Conservation (phyloP, 2,113 vertebrate genomes). For the Amazona vittata region DNA sequence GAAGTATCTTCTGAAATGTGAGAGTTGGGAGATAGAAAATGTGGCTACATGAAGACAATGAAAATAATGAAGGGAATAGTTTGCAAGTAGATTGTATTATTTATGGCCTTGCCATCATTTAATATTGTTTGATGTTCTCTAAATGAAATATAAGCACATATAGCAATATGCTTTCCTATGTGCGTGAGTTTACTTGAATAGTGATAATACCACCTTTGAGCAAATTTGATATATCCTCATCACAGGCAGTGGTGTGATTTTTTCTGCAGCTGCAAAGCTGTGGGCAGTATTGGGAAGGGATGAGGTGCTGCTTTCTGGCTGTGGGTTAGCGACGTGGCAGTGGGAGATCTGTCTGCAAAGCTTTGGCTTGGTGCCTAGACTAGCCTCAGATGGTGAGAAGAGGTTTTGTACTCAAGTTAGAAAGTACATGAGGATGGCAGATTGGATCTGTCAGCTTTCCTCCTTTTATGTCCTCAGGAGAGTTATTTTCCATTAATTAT, state of each 20-base stretch:
- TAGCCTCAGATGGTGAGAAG: conserved; percentile 63
- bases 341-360: conserved; percentile 53
- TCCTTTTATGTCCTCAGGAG: not conserved
- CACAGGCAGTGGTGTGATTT: not conserved
- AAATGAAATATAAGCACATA: not conserved
- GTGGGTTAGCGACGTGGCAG: conserved; percentile 66
- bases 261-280: not conserved
- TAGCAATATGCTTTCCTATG: accelerated
- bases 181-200: not conserved
- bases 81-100: not conserved
- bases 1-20: not conserved
- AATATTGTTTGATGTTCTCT: not conserved
- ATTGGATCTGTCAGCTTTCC: conserved; percentile 10
- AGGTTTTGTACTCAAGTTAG: conserved; percentile 31
- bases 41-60: not conserved
- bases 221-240: not conserved
- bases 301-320: conserved; percentile 38
- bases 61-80: not conserved
- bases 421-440: conserved; percentile 17
- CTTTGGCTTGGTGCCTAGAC: conserved; percentile 71
- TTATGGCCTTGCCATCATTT: not conserved
- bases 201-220: not conserved
- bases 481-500: not conserved
- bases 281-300: not conserved
- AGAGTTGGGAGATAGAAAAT: not conserved